Evolutionary conservation across 2,888 invertebrate species (phyloP), one percentile per base, ranked within the genome.

Genomic region (Prostheceraeus crozeri): DNA sequence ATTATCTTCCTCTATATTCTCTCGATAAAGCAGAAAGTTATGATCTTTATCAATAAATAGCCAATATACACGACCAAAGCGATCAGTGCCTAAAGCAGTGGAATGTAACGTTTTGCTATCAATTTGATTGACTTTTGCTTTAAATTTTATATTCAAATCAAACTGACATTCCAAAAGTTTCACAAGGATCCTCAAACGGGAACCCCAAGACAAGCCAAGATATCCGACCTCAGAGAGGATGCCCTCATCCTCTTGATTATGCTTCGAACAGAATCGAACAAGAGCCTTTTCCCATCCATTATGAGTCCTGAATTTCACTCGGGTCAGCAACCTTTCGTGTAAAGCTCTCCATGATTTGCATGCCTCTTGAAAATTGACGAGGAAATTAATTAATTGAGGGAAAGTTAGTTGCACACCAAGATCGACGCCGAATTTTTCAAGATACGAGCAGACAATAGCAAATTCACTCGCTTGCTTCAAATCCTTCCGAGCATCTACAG

Each of bases 61-160:
- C 93, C 96, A 98, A 76, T 98, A 98, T 3, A 85, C 82, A 73
- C 87, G 83, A 1, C 98, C 96, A 70, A 84, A 81, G 64, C 85
- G 85, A 78, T 98, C 98, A 66, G 85, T 81, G 1, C 98, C 98
- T 61, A 94, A 80, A 0, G 96, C n/a, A n/a, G n/a, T n/a, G n/a
- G n/a, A n/a, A n/a, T n/a, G n/a, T n/a, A n/a, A n/a, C n/a, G n/a
- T n/a, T n/a, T n/a, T n/a, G n/a, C n/a, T n/a, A n/a, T n/a, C n/a
- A n/a, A 62, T 53, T 31, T 72, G 71, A 65, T 72, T 72, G 16
- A 75, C 84, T 65, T 74, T 74, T 64, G 84, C 84, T 75, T 94
- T 93, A 77, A 98, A 94, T 76, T 89, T 93, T 19, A 82, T 80
- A 78, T 98, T 89, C 69, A 83, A 83, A 74, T 96, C 93, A 79